phyloP scores from a whole-genome alignment of 2,113 vertebrate genomes.

The Neopipo cinnamomea region DNA sequence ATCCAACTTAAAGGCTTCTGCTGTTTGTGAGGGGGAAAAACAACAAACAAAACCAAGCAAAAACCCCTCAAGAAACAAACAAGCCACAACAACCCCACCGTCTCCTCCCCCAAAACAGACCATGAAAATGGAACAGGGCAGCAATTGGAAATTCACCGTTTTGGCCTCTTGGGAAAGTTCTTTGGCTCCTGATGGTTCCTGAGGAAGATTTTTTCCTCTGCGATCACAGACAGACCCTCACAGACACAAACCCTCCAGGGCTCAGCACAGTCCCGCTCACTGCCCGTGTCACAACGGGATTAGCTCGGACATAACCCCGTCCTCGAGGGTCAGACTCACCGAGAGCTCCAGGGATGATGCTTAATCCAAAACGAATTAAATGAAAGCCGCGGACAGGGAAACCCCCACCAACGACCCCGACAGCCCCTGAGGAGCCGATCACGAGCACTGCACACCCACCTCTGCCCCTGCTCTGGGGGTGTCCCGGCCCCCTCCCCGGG shows the following conservation, averaged over 20 bases:
- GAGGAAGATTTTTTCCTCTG: neutral
- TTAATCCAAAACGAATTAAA: neutral
- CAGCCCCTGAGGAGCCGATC: neutral
- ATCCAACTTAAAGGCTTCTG: neutral
- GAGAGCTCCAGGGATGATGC: neutral
- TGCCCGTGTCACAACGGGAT: neutral
- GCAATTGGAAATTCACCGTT: neutral
- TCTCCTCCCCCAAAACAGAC: neutral
- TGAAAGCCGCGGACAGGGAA: neutral
- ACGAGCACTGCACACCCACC: neutral
- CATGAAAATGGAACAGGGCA: neutral
- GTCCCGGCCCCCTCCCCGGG: neutral
- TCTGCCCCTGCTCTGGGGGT: too few relatives aligned
- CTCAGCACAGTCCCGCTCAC: neutral
- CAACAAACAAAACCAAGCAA: neutral
- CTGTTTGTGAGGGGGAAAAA: neutral
- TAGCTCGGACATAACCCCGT: fast-evolving
- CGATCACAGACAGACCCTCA: neutral
- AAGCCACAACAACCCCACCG: neutral
- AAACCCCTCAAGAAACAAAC: neutral
- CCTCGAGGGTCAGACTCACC: neutral
- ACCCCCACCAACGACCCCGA: neutral
- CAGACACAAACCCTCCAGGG: neutral
- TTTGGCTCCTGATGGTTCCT: neutral
- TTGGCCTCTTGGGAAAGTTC: neutral